Evolutionary conservation across 2,113 vertebrate genomes (phyloP), one percentile per base, ranked within the genome.

Genomic region (Barbus barbus): DNA sequence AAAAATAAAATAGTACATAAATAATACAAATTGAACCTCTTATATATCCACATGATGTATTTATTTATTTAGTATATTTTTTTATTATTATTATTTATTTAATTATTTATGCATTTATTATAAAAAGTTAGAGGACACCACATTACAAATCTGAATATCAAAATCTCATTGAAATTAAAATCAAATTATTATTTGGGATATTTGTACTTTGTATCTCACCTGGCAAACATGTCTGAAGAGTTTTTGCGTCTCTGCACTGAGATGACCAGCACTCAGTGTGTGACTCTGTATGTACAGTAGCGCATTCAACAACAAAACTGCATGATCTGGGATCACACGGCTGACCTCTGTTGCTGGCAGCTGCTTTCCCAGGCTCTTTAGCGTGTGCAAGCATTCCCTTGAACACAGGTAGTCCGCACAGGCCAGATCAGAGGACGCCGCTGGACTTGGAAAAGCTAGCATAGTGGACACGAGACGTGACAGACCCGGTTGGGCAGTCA

Each of bases 211-310:
- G 11, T 69, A 63, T 5, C 84, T 69, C n/a, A 99, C 98, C 96
- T 95, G 96, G 86, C 96, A 98, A 24, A 98, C 91, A n/a, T 99
- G 97, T 84, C 96, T 95, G 91, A 99, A 96, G 82, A 99, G 96
- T 41, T 91, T 90, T 85, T 91, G 86, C 16, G 97, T 90, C 74
- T 94, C 94, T 0, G 88, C 83, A 81, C 95, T 95, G 86, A 99
- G 92, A 83, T 96, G 95, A 73, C 96, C 96, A 3, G 90, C 92
- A 61, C 90, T 94, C 0, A 97, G 87, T 0, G 94, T 85, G 14
- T 99, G 96, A 77, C 96, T 96, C 14, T 87, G 96, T 82, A 99
- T 90, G 14, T 94, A 96, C 22, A 97, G 92, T 65, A 99, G 94
- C 9, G 96, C 95, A 0, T 94, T 96, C 63, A 99, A 85, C 8